Percentiles rank a stretch among this genome's conserved stretches.
phyloP scores from a whole-genome alignment of 2,113 vertebrate species.

The Electrona antarctica region DNA sequence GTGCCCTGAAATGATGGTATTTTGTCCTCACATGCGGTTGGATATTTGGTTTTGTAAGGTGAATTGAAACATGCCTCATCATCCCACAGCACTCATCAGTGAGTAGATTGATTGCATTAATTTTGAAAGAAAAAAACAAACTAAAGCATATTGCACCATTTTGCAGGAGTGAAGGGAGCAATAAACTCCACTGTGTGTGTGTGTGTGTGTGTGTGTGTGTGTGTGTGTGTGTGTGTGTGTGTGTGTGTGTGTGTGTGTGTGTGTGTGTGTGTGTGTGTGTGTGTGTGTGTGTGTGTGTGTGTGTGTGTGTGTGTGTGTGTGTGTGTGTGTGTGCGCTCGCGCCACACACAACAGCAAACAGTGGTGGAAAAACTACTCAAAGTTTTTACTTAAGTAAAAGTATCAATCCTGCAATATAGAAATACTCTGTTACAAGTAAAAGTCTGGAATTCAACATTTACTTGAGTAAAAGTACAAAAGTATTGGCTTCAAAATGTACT shows the following conservation, averaged over 20 bases:
- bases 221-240: neutral
- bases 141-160: neutral
- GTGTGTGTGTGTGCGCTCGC: conserved; percentile 16
- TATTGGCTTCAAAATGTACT: too few relatives aligned
- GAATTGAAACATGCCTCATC: neutral
- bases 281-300: neutral
- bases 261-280: conserved; percentile 1
- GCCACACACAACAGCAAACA: neutral
- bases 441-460: too few relatives aligned
- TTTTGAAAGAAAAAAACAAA: conserved; percentile 19
- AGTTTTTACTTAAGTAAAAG: too few relatives aligned
- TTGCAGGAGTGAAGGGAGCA: neutral
- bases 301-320: conserved; percentile 1
- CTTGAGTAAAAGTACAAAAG: too few relatives aligned
- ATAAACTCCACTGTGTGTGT: too few relatives aligned
- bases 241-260: conserved; percentile 8
- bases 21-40: neutral
- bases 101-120: conserved; percentile 27
- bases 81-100: neutral
- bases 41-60: neutral
- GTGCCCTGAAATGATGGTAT: neutral
- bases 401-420: too few relatives aligned
- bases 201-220: neutral
- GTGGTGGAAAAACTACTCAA: too few relatives aligned
- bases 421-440: too few relatives aligned